phyloP scores from a whole-genome alignment of 2,113 vertebrate species.

The Ondatra zibethicus region DNA sequence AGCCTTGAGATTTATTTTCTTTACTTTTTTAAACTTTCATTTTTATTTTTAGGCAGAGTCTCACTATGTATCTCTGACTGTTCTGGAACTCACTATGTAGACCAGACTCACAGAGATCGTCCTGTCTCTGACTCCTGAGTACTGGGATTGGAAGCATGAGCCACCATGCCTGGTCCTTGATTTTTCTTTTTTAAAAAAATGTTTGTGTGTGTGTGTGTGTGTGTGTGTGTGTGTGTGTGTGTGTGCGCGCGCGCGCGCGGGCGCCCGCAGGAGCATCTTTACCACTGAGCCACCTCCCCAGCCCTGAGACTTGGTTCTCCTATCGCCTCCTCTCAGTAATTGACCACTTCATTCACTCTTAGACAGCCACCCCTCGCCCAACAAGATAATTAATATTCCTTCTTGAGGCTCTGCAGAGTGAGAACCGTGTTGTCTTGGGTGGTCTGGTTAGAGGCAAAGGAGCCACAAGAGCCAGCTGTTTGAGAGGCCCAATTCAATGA shows the following conservation, averaged over 20 bases:
- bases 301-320: not conserved
- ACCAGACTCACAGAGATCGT: not conserved
- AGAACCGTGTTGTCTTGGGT: not conserved
- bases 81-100: not conserved
- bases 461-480: not conserved
- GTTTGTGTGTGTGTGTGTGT: not conserved
- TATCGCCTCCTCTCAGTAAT: not conserved
- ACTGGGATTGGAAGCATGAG: not conserved
- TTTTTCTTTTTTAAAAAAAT: not conserved
- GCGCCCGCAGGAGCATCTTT: too few relatives aligned
- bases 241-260: fast-evolving
- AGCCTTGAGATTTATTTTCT: not conserved
- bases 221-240: not conserved
- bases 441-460: not conserved
- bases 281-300: not conserved
- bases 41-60: not conserved
- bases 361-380: not conserved
- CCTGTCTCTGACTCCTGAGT: not conserved
- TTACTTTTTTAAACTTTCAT: not conserved
- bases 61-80: not conserved
- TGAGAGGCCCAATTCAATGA: not conserved
- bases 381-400: not conserved
- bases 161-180: not conserved
- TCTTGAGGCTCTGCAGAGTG: not conserved
- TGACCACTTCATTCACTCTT: not conserved